Conservation (phyloP, 2,113 vertebrate species). For the Oenanthe melanoleuca region DNA sequence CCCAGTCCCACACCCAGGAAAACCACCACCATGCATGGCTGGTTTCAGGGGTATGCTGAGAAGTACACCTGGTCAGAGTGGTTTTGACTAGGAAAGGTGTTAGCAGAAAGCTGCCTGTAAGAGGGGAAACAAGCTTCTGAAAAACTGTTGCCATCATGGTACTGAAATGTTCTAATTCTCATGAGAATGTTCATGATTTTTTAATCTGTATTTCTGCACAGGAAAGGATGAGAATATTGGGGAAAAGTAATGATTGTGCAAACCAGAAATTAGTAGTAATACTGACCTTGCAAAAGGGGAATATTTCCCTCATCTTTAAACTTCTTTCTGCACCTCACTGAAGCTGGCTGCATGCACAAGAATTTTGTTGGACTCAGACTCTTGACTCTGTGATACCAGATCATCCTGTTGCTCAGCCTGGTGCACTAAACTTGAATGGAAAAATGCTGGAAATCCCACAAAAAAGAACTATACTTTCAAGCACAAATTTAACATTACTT, state of each 20-base stretch:
- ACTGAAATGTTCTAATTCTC: neutral
- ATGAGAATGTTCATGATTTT: neutral
- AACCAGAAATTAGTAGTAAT: neutral
- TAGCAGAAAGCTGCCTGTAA: neutral
- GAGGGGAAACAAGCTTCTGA: neutral
- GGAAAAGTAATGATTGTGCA: neutral
- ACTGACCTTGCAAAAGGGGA: neutral
- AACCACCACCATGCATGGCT: accelerated
- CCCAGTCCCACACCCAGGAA: neutral
- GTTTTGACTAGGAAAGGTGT: neutral
- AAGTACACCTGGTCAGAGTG: accelerated
- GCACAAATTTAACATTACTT: neutral
- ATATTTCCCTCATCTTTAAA: neutral
- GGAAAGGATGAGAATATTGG: neutral
- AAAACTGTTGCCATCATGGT: neutral
- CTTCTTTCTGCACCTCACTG: neutral
- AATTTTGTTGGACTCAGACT: neutral
- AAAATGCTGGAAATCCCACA: neutral
- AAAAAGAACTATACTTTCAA: neutral
- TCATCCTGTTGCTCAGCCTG: neutral
- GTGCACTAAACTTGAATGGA: neutral
- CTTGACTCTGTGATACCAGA: neutral
- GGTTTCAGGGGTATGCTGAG: neutral
- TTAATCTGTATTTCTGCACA: neutral
- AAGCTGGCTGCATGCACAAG: neutral